A percentile compares a stretch with the other conserved stretches of the same genome.
Conservation (phyloP, 2,113 vertebrate species). For the Phrynocephalus versicolor region DNA sequence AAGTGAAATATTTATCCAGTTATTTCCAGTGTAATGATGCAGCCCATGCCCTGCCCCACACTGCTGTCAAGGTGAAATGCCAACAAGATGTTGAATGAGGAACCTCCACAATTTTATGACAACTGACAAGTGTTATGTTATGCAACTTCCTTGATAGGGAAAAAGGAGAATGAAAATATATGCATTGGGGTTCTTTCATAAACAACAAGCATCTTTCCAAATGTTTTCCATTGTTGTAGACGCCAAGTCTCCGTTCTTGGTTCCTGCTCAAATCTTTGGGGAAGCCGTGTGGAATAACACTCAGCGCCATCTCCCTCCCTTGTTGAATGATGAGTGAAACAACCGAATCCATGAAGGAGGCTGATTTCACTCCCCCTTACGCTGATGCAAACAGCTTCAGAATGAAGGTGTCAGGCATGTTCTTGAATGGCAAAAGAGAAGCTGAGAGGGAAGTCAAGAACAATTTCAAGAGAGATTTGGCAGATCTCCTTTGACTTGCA, state of each 20-base stretch:
- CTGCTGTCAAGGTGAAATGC: too few relatives aligned
- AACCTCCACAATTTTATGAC: too few relatives aligned
- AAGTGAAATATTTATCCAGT: too few relatives aligned
- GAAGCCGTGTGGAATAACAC: not conserved
- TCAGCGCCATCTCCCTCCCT: not conserved
- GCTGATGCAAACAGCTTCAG: not conserved
- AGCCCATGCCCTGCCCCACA: too few relatives aligned
- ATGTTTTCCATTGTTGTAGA: not conserved
- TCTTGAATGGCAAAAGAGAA: too few relatives aligned
- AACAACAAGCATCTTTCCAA: not conserved
- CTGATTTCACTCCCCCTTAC: not conserved
- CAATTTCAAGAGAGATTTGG: too few relatives aligned
- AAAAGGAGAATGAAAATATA: not conserved
- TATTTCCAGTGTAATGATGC: too few relatives aligned
- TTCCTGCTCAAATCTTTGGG: not conserved
- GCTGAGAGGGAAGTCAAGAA: too few relatives aligned
- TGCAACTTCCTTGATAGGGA: not conserved
- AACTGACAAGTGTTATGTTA: too few relatives aligned
- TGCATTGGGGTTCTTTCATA: not conserved
- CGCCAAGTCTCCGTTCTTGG: not conserved
- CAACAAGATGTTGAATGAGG: too few relatives aligned
- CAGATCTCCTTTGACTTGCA: too few relatives aligned
- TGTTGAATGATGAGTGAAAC: not conserved
- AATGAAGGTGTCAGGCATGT: not conserved
- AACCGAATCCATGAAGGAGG: not conserved